Percentiles rank a stretch among this genome's conserved stretches.
phyloP scores from a whole-genome alignment of 2,797 vertebrate genomes.

The Gymnodraco acuticeps region DNA sequence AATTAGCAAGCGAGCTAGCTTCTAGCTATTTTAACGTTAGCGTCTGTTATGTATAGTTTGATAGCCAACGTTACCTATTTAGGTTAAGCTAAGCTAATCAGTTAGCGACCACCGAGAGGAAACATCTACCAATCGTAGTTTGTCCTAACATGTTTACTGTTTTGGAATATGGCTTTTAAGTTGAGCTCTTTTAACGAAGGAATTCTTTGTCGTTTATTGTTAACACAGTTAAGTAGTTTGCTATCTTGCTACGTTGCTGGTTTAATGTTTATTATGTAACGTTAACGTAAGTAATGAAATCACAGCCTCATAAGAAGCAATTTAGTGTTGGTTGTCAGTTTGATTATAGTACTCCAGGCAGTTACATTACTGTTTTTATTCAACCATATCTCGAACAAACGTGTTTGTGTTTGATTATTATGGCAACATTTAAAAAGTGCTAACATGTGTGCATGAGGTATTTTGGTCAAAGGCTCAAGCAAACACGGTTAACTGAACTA shows the following conservation, averaged over 20 bases:
- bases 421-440: not conserved
- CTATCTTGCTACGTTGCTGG: not conserved
- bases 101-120: constrained; percentile 44
- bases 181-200: not conserved
- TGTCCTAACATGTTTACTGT: not conserved
- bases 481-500: not conserved
- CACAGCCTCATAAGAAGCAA: not conserved
- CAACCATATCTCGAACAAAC: not conserved
- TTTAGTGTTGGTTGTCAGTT: constrained; percentile 1
- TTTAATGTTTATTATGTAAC: constrained; percentile 62
- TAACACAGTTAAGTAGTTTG: not conserved
- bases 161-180: not conserved
- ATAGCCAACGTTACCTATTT: constrained; percentile 59
- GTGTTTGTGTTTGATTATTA: not conserved
- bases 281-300: constrained; percentile 44
- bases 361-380: not conserved
- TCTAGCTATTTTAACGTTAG: constrained; percentile 32
- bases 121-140: constrained; percentile 18
- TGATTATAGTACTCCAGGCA: not conserved
- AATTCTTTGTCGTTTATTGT: too few species aligned
- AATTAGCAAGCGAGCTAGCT: constrained; percentile 49
- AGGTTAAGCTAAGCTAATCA: constrained; percentile 77
- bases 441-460: not conserved
- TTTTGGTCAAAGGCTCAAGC: not conserved
- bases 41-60: constrained; percentile 68